Evolutionary conservation across 2,888 invertebrate species (phyloP).

Genomic region (Mythimna lalbum): DNA sequence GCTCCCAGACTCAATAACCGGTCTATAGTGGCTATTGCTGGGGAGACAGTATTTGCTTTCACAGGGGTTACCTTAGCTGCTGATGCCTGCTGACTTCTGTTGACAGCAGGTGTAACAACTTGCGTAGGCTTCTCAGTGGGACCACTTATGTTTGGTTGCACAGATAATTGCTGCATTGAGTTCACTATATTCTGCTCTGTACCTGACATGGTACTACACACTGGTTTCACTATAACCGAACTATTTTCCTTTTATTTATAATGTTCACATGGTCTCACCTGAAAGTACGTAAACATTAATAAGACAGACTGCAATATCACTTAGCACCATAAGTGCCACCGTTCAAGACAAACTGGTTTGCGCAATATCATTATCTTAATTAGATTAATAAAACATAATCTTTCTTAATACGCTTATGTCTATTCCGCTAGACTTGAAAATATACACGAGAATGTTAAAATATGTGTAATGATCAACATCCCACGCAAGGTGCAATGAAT

Average conservation of each 20-base stretch:
- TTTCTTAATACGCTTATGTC: slow-evolving; percentile 13
- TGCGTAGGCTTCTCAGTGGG: slow-evolving; percentile 88
- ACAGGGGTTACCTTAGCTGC: slow-evolving; percentile 82
- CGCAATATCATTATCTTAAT: slow-evolving; percentile 40
- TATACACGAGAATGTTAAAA: slow-evolving; percentile 47
- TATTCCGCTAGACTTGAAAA: slow-evolving; percentile 18
- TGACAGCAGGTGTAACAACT: slow-evolving; percentile 89
- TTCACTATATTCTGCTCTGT: slow-evolving; percentile 89
- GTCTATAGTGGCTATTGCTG: slow-evolving; percentile 89
- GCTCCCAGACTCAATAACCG: slow-evolving; percentile 86
- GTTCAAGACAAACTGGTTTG: slow-evolving; percentile 48
- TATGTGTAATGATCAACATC: slow-evolving; percentile 77
- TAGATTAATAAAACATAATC: slow-evolving; percentile 30
- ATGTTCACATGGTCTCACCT: slow-evolving; percentile 82
- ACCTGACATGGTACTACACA: slow-evolving; percentile 89
- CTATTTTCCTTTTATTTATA: slow-evolving; percentile 71
- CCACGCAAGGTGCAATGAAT: slow-evolving; percentile 84
- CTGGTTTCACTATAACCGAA: slow-evolving; percentile 72
- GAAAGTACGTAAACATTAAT: slow-evolving; percentile 69
- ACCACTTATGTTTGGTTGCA: slow-evolving; percentile 86
- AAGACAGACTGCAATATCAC: slow-evolving; percentile 48
- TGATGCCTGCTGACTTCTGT: slow-evolving; percentile 82
- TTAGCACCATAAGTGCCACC: slow-evolving; percentile 23
- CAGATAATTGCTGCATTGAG: slow-evolving; percentile 89
- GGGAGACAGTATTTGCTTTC: slow-evolving; percentile 83